phyloP scores from a whole-genome alignment of 2,797 vertebrate genomes.

The Clangula hyemalis region DNA sequence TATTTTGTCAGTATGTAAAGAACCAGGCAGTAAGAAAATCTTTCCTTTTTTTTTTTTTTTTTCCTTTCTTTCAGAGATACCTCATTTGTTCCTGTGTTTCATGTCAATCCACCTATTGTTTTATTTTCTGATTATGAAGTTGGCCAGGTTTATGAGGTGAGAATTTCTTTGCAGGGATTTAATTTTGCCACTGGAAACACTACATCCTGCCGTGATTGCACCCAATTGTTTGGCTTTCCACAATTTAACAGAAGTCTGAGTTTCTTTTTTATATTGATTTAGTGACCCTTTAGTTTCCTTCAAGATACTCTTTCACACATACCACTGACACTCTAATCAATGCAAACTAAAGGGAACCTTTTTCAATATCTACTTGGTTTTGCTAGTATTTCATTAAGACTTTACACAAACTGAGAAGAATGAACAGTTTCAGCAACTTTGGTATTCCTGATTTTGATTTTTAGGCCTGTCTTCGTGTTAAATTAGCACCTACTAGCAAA shows the following conservation, averaged over 20 bases:
- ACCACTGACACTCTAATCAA: not conserved
- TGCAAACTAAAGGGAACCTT: not conserved
- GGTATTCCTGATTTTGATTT: not conserved
- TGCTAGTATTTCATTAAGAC: not conserved
- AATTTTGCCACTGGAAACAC: not conserved
- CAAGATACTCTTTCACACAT: not conserved
- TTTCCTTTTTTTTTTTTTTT: not conserved
- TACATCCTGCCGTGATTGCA: not conserved
- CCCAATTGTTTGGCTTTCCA: not conserved
- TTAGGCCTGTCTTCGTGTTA: not conserved
- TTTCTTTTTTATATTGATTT: not conserved
- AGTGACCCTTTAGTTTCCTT: not conserved
- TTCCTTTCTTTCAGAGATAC: conserved; percentile 55
- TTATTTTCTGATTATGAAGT: conserved; percentile 87
- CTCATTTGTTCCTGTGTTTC: conserved; percentile 82
- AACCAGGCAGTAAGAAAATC: not conserved
- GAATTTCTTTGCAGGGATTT: not conserved
- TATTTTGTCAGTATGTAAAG: not conserved
- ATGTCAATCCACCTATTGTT: conserved; percentile 84
- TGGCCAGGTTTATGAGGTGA: conserved; percentile 91
- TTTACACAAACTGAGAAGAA: not conserved
- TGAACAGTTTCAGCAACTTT: not conserved
- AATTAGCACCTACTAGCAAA: not conserved
- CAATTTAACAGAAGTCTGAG: not conserved
- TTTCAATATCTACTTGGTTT: not conserved